Base-by-base conservation (phyloP, 2,113 vertebrate species). In the Eptesicus fuscus region DNA sequence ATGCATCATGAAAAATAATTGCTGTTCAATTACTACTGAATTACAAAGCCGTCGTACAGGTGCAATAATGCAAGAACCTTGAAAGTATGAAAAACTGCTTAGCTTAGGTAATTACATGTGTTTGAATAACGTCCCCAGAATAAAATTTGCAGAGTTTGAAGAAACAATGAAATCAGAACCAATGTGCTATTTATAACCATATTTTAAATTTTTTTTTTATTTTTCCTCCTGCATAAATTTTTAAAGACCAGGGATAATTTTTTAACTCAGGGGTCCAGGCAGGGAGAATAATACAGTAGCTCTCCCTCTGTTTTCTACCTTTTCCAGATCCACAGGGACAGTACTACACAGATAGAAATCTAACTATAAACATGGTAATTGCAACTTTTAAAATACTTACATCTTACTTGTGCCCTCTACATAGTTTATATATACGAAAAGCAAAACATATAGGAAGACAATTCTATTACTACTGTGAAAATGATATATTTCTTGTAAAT, bases 1-100 rank as follows among this genome's bases (percentile, higher is more conserved):
- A 97, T 97, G 98, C 97, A 98, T 98, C 98, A 98, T 98, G 97
- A 98, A 98, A 98, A 98, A 98, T 98, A 98, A 98, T 98, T 98
- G 97, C 96, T 95, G 96, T 98, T 98, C 98, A 98, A 98, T 98
- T 98, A 98, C 94, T 96, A 96, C 95, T 94, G 97, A 98, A 98
- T 98, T 98, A 98, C 97, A 98, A 98, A 98, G 98, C 95, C 1
- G 22, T 96, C 83, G 56, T 92, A 95, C 97, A 98, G 98, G 97
- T 98, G 97, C 98, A 98, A 96, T 98, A 98, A 98, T 95, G 96
- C 97, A 97, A 96, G 95, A 96, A 93, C 92, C 94, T 96, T 96
- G 95, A 96, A 98, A 96, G 95, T 96, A 96, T 96, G 97, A 98
- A 97, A 98, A 98, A 98, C 96, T 96, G 95, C 96, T 97, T 98